Evolutionary conservation across 2,888 invertebrate species (phyloP), one percentile per base, ranked within the genome.

Genomic region (Drosophila recens): DNA sequence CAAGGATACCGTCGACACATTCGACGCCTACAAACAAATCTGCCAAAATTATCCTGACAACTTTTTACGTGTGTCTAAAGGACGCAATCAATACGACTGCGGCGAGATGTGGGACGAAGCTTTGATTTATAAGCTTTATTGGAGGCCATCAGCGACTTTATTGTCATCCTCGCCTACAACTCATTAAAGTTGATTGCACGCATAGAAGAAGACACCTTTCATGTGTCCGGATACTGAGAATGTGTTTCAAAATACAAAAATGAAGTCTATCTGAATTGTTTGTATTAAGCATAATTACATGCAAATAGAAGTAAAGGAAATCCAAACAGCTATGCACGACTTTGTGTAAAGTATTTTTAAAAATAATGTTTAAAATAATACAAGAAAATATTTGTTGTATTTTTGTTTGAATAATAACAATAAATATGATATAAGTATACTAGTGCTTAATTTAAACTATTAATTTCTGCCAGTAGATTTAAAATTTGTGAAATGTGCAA

Each of bases 51-150:
- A 75, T 67, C 57, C 59, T 43, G 67, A 75, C 75, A 75, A 67
- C 72, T 72, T 79, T 67, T 62, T 66, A 66, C 74, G 43, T 67
- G 65, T 61, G 61, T 70, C 80, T 63, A 57, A 53, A 53, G 66
- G 73, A 80, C 72, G 69, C 77, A 80, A 79, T 79, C 79, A 79
- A 79, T 80, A 77, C 30, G 45, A 46, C 48, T 51, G 45, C 15
- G 64, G 49, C 48, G 57, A 30, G 13, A 23, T 34, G 27, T 15
- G 52, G 23, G 49, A 36, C 33, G 57, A 54, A 46, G 62, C 78
- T 74, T 67, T 79, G 78, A 79, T 79, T 79, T 78, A 79, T 75
- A 68, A 71, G 81, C 63, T 67, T 79, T 74, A 78, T 79, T 71
- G 71, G 64, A 69, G 64, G 75, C 71, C 73, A 76, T 80, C 77